Percentiles rank a stretch among this genome's conserved stretches.
phyloP scores from a whole-genome alignment of 2,888 invertebrate species.

The Smittia aterrima region DNA sequence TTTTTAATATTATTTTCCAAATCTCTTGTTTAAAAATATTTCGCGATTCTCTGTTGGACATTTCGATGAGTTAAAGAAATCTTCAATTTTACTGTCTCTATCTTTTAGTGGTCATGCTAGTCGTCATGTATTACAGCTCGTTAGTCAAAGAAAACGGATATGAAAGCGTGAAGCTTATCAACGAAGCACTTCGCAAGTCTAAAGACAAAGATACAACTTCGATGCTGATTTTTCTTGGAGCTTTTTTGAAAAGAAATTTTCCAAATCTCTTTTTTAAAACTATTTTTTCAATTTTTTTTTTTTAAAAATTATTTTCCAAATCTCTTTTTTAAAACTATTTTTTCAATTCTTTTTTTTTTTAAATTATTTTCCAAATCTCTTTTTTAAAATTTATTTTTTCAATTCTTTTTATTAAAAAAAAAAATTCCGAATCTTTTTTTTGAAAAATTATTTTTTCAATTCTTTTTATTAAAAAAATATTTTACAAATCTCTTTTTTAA shows the following conservation, averaged over 20 bases:
- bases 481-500: neutral
- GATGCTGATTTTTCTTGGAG: conserved; percentile 6
- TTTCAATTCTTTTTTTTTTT: no score
- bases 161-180: neutral
- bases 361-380: no score
- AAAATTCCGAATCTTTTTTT: neutral
- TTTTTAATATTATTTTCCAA: neutral
- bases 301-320: conserved; percentile 7
- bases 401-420: no score
- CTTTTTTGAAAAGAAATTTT: neutral
- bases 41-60: neutral
- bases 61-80: neutral
- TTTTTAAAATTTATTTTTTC: no score
- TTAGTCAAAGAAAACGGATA: neutral
- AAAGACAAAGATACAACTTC: neutral
- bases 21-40: neutral
- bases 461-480: neutral
- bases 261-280: neutral
- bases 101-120: neutral
- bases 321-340: neutral
- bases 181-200: neutral
- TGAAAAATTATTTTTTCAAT: neutral
- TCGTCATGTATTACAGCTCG: neutral
- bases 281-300: neutral
- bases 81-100: neutral